Conservation (phyloP, 2,888 invertebrate genomes). For the Drosophila anomalata region DNA sequence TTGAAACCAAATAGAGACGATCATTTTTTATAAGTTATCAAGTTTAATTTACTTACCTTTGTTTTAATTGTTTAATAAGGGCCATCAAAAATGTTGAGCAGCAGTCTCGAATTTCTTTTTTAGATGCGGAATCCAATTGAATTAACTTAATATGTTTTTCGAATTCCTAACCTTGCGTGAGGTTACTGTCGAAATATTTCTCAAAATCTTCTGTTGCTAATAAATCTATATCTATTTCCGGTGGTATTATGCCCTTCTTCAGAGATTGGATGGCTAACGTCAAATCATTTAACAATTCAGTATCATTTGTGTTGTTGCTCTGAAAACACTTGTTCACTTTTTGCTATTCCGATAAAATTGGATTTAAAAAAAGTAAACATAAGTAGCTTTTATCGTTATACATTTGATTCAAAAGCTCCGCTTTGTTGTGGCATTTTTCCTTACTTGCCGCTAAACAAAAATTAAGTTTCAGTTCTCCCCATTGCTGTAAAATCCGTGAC, state of each 20-base stretch:
- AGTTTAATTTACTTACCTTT: too few relatives aligned
- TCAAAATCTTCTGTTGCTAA: constrained; percentile 17
- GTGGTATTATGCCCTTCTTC: constrained; percentile 21
- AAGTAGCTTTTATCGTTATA: too few relatives aligned
- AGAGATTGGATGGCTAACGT: constrained; percentile 15
- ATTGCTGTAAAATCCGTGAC: neutral
- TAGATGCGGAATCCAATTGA: neutral
- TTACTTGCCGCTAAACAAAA: neutral
- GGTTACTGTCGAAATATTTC: constrained; percentile 1
- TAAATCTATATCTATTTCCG: constrained; percentile 13
- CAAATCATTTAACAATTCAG: neutral
- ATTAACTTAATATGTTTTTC: constrained; percentile 13
- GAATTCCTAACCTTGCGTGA: constrained; percentile 19
- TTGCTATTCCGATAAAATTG: too few relatives aligned
- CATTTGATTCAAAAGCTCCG: neutral
- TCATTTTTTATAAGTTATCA: too few relatives aligned
- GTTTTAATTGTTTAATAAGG: too few relatives aligned
- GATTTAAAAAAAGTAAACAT: too few relatives aligned
- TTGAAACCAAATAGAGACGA: neutral
- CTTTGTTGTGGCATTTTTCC: neutral
- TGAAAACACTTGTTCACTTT: neutral
- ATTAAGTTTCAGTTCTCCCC: neutral
- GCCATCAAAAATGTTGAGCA: too few relatives aligned
- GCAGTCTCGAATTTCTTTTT: constrained; percentile 3
- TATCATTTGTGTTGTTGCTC: neutral